Conservation (phyloP, 1,140 invertebrate species). For the Venustaconcha ellipsiformis region DNA sequence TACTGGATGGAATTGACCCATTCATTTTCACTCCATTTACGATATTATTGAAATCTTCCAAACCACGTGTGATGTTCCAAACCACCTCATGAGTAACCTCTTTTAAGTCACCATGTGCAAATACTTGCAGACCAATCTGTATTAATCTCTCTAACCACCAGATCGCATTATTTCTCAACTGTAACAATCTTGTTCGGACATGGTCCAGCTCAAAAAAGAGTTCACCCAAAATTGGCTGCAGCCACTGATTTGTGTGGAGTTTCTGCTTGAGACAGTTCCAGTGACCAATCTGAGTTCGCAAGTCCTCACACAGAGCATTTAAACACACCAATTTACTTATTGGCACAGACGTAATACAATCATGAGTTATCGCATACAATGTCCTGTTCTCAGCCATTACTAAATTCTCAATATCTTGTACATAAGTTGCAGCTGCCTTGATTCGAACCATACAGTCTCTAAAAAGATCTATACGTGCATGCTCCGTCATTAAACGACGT, state of each 20-base stretch:
- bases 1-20: slow-evolving; percentile 16
- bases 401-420: slow-evolving; percentile 58
- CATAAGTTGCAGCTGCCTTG: slow-evolving; percentile 49
- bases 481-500: slow-evolving; percentile 52
- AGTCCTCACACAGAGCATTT: slow-evolving; percentile 65
- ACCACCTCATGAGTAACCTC: slow-evolving; percentile 59
- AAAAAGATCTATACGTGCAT: slow-evolving; percentile 58
- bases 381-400: slow-evolving; percentile 57
- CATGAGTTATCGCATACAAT: slow-evolving; percentile 58
- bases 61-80: slow-evolving; percentile 64
- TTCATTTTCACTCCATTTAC: slow-evolving; percentile 41
- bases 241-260: slow-evolving; percentile 60
- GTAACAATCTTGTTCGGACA: slow-evolving; percentile 44
- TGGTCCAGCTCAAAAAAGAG: slow-evolving; percentile 56
- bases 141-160: slow-evolving; percentile 65
- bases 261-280: slow-evolving; percentile 67
- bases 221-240: slow-evolving; percentile 49
- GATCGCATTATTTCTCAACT: slow-evolving; percentile 55
- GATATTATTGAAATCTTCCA: slow-evolving; percentile 67
- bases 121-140: slow-evolving; percentile 63
- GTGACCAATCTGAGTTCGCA: slow-evolving; percentile 62
- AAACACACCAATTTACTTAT: slow-evolving; percentile 64
- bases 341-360: slow-evolving; percentile 46
- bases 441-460: slow-evolving; percentile 58
- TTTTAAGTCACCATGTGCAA: slow-evolving; percentile 62